Conservation (phyloP, 2,888 invertebrate genomes). For the Trichopria drosophilae region DNA sequence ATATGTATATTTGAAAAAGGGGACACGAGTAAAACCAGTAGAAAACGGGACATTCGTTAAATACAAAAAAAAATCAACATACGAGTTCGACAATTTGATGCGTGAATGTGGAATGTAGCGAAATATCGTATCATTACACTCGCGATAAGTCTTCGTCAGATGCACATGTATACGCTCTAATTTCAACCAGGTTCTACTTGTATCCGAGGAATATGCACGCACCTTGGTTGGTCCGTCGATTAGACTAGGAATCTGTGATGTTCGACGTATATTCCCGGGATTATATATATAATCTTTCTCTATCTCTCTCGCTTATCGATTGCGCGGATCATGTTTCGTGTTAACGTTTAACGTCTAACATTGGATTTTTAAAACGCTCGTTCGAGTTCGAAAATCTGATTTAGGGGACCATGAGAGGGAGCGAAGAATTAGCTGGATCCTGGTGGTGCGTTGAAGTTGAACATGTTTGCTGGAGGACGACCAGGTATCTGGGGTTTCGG, state of each 20-base stretch:
- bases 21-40: no score
- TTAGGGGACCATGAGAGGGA: slow-evolving; percentile 5
- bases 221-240: slow-evolving; percentile 7
- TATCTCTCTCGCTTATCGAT: background rate
- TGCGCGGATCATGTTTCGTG: no score
- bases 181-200: no score
- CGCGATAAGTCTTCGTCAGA: no score
- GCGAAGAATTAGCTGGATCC: slow-evolving; percentile 50
- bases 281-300: slow-evolving; percentile 13
- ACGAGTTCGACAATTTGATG: slow-evolving; percentile 8
- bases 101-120: slow-evolving; percentile 27
- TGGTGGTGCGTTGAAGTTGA: slow-evolving; percentile 54
- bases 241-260: slow-evolving; percentile 5
- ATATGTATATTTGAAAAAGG: slow-evolving; percentile 26
- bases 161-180: no score
- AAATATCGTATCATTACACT: slow-evolving; percentile 2
- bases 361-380: slow-evolving; percentile 18
- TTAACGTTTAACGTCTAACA: background rate
- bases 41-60: no score
- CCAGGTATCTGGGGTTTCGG: slow-evolving; percentile 54
- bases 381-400: slow-evolving; percentile 17
- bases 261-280: slow-evolving; percentile 9
- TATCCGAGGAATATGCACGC: background rate
- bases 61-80: no score
- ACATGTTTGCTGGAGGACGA: slow-evolving; percentile 55